phyloP scores from a whole-genome alignment of 1,140 invertebrate species.

The Pachyrhynchus sulphureomaculatus region DNA sequence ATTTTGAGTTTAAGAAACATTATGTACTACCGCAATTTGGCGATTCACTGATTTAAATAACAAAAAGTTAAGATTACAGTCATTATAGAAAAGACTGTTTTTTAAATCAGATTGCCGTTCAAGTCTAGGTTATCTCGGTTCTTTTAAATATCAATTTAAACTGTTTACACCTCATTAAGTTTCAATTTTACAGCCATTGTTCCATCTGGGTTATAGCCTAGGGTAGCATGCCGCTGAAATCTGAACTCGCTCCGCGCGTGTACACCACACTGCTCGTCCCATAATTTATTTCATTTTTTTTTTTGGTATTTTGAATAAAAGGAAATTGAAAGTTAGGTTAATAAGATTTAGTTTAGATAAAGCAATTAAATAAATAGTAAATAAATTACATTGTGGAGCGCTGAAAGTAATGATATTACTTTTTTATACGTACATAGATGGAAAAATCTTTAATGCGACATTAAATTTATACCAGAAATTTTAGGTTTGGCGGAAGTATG shows the following conservation, averaged over 20 bases:
- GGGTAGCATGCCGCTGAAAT: constrained; percentile 49
- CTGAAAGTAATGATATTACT: background rate
- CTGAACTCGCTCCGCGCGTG: constrained; percentile 41
- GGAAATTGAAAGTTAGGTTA: constrained; percentile 12
- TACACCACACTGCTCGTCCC: constrained; percentile 34
- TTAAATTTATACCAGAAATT: no score
- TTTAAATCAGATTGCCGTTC: constrained; percentile 52
- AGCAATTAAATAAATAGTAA: background rate
- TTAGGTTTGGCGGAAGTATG: no score
- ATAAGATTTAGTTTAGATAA: constrained; percentile 5
- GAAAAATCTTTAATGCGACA: no score
- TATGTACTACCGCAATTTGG: constrained; percentile 42
- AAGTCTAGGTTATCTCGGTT: constrained; percentile 51
- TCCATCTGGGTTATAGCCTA: constrained; percentile 51
- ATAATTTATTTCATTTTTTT: constrained; percentile 25
- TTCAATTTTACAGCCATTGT: constrained; percentile 55
- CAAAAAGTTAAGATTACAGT: constrained; percentile 42
- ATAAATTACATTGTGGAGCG: background rate
- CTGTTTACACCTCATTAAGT: constrained; percentile 53
- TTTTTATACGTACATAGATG: no score
- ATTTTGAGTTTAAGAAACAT: background rate
- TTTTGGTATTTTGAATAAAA: constrained; percentile 14
- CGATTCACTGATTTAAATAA: constrained; percentile 50
- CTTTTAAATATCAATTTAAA: constrained; percentile 55
- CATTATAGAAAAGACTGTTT: constrained; percentile 50